Base-by-base conservation (phyloP, 92 coral and sea anemone genomes). In the Epizoanthus stellaris region DNA sequence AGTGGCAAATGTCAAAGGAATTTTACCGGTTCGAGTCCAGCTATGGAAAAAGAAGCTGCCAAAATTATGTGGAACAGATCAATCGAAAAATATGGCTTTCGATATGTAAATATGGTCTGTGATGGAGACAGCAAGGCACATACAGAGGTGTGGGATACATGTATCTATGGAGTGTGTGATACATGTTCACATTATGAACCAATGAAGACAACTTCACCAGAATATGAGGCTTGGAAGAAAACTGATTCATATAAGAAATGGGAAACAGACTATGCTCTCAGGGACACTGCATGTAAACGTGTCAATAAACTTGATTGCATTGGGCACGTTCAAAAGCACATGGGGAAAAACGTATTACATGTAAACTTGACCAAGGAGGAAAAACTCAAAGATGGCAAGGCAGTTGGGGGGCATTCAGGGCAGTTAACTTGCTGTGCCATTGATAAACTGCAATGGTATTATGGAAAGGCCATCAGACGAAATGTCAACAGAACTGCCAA, bases 271-370 rank as follows among this genome's bases (percentile, higher is more conserved):
- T 82, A 85, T 85, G 69, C 42, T 2, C 75, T 47, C 16, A 49
- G 54, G 53, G 66, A 70, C 62, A 53, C 81, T 49, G 23, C 57
- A 36, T 72, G 87, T 73, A 59, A 74, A 45, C 34, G 73, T 52
- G 87, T 84, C 39, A 84, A 73, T 36, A 84, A 84, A 67, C 87
- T 84, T 71, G 87, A 84, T 45, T 84, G 87, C 53, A 74, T 82
- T 25, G 87, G 87, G 52, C 82, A 84, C 16, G 71, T 77, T 13
- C 83, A 77, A 34, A 77, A 77, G 70, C 42, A 69, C 34, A 56
- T 77, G 83, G 69, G 66, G 75, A 69, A 34, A 69, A 13, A 68
- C 4, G 10, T 69, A 3, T 69, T 69, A 21, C n/a, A n/a, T n/a
- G n/a, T n/a, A n/a, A 34, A 69, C 4, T 34, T 69, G 75, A 38